Evolutionary conservation across 2,888 invertebrate genomes (phyloP).

Genomic region (Carpatolechia fugitivella): DNA sequence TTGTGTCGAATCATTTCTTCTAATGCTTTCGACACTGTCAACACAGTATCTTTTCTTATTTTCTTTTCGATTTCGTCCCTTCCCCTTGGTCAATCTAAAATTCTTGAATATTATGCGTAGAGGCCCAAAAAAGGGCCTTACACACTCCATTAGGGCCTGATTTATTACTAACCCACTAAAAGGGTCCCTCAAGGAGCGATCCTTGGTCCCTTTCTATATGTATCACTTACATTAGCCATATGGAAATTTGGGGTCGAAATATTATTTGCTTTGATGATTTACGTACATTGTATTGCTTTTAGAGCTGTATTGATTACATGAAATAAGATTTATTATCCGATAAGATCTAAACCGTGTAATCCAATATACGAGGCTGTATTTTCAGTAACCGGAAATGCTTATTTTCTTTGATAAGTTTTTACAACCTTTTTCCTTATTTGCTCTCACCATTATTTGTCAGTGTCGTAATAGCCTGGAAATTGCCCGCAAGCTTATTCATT

Average conservation of each 20-base stretch:
- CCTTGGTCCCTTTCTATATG: conserved; percentile 58
- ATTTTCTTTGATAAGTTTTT: too few species aligned
- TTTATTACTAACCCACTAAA: conserved; percentile 70
- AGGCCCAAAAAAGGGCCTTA: conserved; percentile 51
- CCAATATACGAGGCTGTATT: too few species aligned
- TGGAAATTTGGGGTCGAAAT: conserved; percentile 62
- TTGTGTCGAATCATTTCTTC: conserved; percentile 33
- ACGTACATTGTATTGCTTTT: conserved; percentile 35
- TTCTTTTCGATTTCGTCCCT: not conserved
- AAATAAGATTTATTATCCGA: not conserved
- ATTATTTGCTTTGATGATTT: conserved; percentile 60
- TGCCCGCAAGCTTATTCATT: too few species aligned
- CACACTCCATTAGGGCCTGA: conserved; percentile 72
- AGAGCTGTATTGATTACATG: conserved; percentile 39
- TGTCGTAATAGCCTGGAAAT: too few species aligned
- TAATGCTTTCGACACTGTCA: conserved; percentile 43
- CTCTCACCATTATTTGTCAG: too few species aligned
- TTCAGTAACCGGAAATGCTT: too few species aligned
- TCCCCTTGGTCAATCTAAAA: conserved; percentile 52
- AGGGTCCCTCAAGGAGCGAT: conserved; percentile 68
- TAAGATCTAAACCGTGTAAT: too few species aligned
- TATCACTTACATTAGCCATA: conserved; percentile 68
- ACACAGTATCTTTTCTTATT: conserved; percentile 27
- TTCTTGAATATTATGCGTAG: conserved; percentile 63
- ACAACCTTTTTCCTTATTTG: too few species aligned